phyloP scores from a whole-genome alignment of 2,797 vertebrate genomes.

The Sebastes reedi region DNA sequence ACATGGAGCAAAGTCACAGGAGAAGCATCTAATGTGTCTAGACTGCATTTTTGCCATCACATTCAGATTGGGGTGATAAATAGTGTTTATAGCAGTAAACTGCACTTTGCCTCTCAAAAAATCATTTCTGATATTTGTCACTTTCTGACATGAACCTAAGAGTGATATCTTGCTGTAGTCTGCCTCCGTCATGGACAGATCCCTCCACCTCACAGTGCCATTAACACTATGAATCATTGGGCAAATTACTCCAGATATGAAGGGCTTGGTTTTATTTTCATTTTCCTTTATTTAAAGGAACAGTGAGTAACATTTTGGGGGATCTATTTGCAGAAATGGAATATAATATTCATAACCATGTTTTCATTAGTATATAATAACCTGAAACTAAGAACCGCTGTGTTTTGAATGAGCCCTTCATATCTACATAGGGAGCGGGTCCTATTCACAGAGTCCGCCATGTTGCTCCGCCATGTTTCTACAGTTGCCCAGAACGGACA shows the following conservation, averaged over 20 bases:
- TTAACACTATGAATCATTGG: neutral
- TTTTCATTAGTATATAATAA: too few species aligned
- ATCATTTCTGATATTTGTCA: slow-evolving; percentile 41
- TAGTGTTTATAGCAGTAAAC: slow-evolving; percentile 28
- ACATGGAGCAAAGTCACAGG: neutral
- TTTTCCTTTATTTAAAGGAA: neutral
- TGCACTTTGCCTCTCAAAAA: slow-evolving; percentile 3
- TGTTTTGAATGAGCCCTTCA: too few species aligned
- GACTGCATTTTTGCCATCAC: neutral
- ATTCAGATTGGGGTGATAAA: neutral
- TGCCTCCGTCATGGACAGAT: neutral
- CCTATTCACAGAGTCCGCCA: too few species aligned
- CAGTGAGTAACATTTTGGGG: too few species aligned
- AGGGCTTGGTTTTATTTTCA: neutral
- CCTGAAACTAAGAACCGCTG: too few species aligned
- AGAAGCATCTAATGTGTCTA: neutral
- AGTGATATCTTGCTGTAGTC: neutral
- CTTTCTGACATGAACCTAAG: neutral
- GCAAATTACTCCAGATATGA: neutral
- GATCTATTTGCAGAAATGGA: too few species aligned
- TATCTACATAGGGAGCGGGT: too few species aligned
- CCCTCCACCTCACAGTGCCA: neutral
- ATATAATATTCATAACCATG: too few species aligned
- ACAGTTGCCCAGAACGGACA: too few species aligned
- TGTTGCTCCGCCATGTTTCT: too few species aligned